A percentile compares a stretch with the other conserved stretches of the same genome.
Conservation (phyloP, 2,113 vertebrate species). For the Poeciliopsis occidentalis region DNA sequence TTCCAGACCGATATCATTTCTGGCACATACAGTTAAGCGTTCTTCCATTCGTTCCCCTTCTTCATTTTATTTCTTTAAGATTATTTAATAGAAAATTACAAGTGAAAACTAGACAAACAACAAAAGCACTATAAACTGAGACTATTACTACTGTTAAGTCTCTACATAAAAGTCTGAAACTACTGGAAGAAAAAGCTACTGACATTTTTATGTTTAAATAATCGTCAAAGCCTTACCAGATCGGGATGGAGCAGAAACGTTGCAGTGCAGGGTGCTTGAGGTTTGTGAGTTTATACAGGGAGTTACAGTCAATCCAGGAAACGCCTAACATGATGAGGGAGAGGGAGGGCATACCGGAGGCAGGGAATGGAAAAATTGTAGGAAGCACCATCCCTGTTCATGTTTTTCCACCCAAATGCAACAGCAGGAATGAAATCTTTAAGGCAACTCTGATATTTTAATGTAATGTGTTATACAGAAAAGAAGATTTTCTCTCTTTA, state of each 20-base stretch:
- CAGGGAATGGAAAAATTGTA: neutral
- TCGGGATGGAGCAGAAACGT: neutral
- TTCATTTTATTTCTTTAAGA: neutral
- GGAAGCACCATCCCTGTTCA: neutral
- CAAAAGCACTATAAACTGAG: neutral
- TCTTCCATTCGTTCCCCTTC: constrained; percentile 12
- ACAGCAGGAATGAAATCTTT: neutral
- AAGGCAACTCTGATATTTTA: neutral
- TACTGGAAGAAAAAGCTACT: neutral
- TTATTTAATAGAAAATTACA: neutral
- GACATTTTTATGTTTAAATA: neutral
- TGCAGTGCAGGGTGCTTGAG: neutral
- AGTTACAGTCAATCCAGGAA: constrained; percentile 41
- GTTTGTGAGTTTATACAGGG: constrained; percentile 23
- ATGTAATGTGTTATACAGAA: neutral
- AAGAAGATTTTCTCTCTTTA: neutral
- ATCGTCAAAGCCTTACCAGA: constrained; percentile 30
- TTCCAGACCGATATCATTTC: constrained; percentile 22
- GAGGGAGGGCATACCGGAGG: constrained; percentile 12
- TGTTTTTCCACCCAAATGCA: neutral
- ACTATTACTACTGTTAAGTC: neutral
- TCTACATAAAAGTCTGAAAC: neutral
- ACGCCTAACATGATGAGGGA: constrained; percentile 54
- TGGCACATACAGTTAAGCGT: constrained; percentile 5
- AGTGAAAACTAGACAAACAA: neutral